Evolutionary conservation across 2,797 vertebrate species (phyloP).

Genomic region (Acanthiza pusilla): DNA sequence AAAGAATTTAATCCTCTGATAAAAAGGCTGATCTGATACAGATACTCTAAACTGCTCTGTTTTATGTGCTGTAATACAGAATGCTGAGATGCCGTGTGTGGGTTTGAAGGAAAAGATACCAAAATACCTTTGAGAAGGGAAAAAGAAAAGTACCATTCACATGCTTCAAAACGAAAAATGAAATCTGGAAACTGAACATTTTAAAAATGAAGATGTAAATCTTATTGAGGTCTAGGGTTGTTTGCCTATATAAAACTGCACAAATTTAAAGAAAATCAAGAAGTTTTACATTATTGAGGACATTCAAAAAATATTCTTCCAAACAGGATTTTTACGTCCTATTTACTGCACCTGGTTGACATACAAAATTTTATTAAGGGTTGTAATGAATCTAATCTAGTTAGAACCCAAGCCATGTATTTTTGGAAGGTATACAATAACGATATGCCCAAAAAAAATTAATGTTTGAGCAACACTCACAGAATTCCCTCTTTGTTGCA

Average conservation of each 20-base stretch:
- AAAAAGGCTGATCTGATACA: not conserved
- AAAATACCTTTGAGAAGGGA: not conserved
- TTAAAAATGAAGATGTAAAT: not conserved
- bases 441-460: not conserved
- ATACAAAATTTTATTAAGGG: not conserved
- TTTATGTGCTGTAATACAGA: not conserved
- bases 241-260: not conserved
- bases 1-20: not conserved
- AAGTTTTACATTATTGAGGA: not conserved
- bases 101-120: not conserved
- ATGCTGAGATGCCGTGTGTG: not conserved
- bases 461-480: not conserved
- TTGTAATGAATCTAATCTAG: not conserved
- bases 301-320: not conserved
- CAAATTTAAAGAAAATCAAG: not conserved
- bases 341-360: not conserved
- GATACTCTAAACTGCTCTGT: not conserved
- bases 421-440: not conserved
- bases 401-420: not conserved
- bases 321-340: not conserved
- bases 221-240: not conserved
- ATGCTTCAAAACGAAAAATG: not conserved
- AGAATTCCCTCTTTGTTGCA: not conserved
- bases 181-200: not conserved
- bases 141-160: not conserved